Evolutionary conservation across 2,113 vertebrate species (phyloP).

Genomic region (Chunga burmeisteri): DNA sequence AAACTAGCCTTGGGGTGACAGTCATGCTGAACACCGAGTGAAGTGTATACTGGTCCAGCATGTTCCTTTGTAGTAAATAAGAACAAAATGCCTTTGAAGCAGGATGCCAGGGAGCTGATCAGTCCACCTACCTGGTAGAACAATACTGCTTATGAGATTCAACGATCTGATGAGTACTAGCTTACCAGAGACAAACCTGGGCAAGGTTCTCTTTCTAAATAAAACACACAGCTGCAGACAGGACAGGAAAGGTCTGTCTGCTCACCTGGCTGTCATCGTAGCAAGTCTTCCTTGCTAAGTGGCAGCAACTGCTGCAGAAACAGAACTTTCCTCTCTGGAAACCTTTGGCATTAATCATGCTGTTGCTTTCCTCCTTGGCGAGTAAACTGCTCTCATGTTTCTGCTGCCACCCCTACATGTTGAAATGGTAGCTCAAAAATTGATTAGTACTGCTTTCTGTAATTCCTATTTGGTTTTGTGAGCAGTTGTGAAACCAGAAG

Average conservation of each 20-base stretch:
- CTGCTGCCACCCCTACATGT: not conserved
- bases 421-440: not conserved
- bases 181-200: not conserved
- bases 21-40: not conserved
- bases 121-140: not conserved
- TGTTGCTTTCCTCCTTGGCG: not conserved
- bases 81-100: conserved; percentile 24
- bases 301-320: not conserved
- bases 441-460: not conserved
- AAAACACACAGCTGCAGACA: not conserved
- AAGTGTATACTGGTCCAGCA: not conserved
- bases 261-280: not conserved
- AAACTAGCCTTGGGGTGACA: not conserved
- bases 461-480: not conserved
- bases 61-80: not conserved
- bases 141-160: not conserved
- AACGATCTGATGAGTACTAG: not conserved
- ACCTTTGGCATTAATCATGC: not conserved
- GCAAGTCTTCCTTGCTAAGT: not conserved
- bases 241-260: not conserved
- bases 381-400: not conserved
- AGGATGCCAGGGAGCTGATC: not conserved
- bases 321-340: not conserved
- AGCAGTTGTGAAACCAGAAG: not conserved
- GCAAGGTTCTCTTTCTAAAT: not conserved